These are phyloP conservation scores for Oedothorax gibbosus DNA, from an alignment of 1,140 invertebrate species.

Conservation along the genomic window DNA sequence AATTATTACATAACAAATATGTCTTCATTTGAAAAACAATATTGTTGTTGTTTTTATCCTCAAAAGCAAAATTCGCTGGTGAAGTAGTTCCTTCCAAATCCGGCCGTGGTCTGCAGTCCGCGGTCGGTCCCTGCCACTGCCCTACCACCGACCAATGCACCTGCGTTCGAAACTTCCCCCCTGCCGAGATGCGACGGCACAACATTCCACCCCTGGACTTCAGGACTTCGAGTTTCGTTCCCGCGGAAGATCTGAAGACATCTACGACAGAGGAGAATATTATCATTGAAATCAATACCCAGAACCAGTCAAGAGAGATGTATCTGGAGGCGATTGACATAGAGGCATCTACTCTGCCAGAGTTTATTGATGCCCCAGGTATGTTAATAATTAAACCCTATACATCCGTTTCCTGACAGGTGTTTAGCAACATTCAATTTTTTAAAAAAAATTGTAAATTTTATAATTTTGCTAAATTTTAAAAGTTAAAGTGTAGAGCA, in stretches of 20 bases:
- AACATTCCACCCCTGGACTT: too few relatives aligned
- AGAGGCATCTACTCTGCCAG: too few relatives aligned
- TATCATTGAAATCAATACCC: neutral
- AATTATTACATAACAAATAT: too few relatives aligned
- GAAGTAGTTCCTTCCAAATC: neutral
- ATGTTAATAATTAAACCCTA: too few relatives aligned
- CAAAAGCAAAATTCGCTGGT: neutral
- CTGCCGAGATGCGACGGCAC: constrained; percentile 24
- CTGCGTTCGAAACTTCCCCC: neutral
- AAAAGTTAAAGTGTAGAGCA: too few relatives aligned
- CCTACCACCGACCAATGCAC: neutral
- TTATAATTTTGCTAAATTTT: too few relatives aligned
- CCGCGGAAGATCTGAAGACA: neutral
- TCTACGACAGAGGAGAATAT: neutral
- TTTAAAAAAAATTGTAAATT: too few relatives aligned
- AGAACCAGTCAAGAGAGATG: neutral
- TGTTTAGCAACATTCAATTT: too few relatives aligned
- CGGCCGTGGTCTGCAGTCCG: neutral
- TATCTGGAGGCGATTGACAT: too few relatives aligned
- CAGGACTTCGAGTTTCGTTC: too few relatives aligned
- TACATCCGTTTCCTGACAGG: too few relatives aligned
- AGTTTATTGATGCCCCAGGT: too few relatives aligned
- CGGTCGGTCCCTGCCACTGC: constrained; percentile 36
- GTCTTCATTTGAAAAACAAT: neutral
- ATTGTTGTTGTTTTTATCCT: neutral